These are phyloP conservation scores for Geothlypis trichas DNA, from an alignment of 2,113 vertebrate genomes.

Conservation along the genomic window DNA sequence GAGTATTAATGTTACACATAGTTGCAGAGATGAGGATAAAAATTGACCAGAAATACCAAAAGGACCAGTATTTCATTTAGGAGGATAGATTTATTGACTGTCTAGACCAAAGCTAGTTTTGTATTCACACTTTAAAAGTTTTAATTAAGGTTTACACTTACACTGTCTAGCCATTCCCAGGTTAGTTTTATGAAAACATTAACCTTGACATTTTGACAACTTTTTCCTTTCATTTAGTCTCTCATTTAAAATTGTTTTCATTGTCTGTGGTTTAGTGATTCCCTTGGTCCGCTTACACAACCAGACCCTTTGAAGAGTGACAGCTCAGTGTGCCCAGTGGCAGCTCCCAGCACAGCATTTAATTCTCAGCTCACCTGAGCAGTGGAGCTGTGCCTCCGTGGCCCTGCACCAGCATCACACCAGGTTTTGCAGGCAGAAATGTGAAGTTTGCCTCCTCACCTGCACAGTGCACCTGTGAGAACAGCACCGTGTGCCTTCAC, in stretches of 20 bases:
- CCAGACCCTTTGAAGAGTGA: slow-evolving; percentile 34
- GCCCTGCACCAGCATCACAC: not conserved
- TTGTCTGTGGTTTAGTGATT: slow-evolving; percentile 44
- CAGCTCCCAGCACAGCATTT: not conserved
- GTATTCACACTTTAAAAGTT: slow-evolving; percentile 13
- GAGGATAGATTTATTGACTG: not conserved
- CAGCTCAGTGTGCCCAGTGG: not conserved
- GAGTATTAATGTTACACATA: not conserved
- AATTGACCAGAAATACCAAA: not conserved
- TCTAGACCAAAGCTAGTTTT: not conserved
- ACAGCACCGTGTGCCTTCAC: not conserved
- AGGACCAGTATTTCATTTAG: not conserved
- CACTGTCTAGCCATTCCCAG: not conserved
- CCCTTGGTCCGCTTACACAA: slow-evolving; percentile 31
- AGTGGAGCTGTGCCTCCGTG: not conserved
- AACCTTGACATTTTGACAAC: slow-evolving; percentile 62
- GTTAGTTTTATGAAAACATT: slow-evolving; percentile 62
- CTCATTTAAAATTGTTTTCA: slow-evolving; percentile 57
- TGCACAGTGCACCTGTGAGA: not conserved
- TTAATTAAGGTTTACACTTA: slow-evolving; percentile 17
- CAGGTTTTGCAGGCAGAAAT: not conserved
- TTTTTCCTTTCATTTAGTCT: slow-evolving; percentile 55
- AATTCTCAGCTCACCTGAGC: not conserved
- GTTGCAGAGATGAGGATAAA: not conserved
- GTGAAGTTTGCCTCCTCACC: not conserved